Percentiles rank a stretch among this genome's conserved stretches.
Evolutionary conservation across 1,140 invertebrate genomes (phyloP).

Genomic region (Aphelenchoides besseyi): DNA sequence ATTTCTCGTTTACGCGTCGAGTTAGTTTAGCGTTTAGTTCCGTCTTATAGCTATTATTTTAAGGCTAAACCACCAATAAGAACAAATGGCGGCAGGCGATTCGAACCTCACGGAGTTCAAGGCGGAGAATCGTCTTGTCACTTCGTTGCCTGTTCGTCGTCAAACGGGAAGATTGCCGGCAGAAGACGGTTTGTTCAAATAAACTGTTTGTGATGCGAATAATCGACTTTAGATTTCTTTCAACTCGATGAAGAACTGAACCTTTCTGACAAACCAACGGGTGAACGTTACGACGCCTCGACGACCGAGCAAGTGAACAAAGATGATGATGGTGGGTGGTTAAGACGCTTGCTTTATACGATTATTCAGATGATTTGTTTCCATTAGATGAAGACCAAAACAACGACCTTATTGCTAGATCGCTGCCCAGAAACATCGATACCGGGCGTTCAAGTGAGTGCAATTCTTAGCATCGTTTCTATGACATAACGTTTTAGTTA

Average conservation of each 20-base stretch:
- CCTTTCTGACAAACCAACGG: neutral
- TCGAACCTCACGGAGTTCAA: neutral
- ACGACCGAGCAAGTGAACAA: neutral
- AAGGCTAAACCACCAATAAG: neutral
- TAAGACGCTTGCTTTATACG: neutral
- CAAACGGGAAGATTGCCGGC: neutral
- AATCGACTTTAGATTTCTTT: slow-evolving; percentile 4
- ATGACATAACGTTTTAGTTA: too few species aligned
- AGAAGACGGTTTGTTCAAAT: too few species aligned
- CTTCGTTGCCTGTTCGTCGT: neutral
- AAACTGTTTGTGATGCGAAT: too few species aligned
- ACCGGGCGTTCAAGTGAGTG: neutral
- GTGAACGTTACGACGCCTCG: neutral
- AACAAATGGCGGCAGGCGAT: neutral
- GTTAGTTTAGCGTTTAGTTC: too few species aligned
- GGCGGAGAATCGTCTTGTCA: neutral
- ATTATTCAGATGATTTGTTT: neutral
- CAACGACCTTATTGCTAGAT: neutral
- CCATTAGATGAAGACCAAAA: neutral
- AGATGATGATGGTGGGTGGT: neutral
- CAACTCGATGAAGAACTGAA: slow-evolving; percentile 13
- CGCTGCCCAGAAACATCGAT: neutral
- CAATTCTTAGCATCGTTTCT: too few species aligned
- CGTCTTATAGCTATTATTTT: too few species aligned
- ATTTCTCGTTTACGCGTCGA: too few species aligned